Conservation (phyloP, 35 echinoderm and acorn worm genomes). For the Strongylocentrotus purpuratus region DNA sequence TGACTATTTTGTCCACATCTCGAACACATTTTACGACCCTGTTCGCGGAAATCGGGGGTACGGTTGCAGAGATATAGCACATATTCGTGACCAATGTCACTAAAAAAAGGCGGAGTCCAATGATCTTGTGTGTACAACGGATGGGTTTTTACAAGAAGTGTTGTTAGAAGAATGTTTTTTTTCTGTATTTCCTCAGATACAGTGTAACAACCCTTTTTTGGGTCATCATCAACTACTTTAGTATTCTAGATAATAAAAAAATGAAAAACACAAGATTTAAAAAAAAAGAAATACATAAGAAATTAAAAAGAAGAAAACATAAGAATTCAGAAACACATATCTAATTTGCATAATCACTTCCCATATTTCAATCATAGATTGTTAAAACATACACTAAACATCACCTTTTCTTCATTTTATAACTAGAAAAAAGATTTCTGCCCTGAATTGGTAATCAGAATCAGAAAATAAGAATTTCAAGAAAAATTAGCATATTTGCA, state of each 20-base stretch:
- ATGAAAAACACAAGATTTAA: background rate
- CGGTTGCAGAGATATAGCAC: too few relatives aligned
- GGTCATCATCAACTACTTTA: background rate
- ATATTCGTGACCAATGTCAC: background rate
- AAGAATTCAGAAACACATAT: too few relatives aligned
- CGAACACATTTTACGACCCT: too few relatives aligned
- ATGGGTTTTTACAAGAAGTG: constrained; percentile 1
- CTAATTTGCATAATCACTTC: too few relatives aligned
- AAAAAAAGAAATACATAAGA: too few relatives aligned
- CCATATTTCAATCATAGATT: too few relatives aligned
- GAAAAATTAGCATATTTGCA: background rate
- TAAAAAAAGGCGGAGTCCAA: background rate
- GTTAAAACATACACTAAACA: too few relatives aligned
- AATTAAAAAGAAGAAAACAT: too few relatives aligned
- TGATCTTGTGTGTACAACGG: background rate
- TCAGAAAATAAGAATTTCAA: background rate
- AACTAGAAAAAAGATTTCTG: background rate
- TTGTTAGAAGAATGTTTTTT: background rate
- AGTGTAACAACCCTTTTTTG: background rate
- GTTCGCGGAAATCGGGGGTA: too few relatives aligned
- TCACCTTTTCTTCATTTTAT: too few relatives aligned
- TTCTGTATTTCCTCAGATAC: background rate
- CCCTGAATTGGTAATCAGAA: background rate
- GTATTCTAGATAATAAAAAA: background rate
- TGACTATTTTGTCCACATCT: too few relatives aligned